Evolutionary conservation across 1,140 invertebrate species (phyloP).

Genomic region (Sarcophaga bullata): DNA sequence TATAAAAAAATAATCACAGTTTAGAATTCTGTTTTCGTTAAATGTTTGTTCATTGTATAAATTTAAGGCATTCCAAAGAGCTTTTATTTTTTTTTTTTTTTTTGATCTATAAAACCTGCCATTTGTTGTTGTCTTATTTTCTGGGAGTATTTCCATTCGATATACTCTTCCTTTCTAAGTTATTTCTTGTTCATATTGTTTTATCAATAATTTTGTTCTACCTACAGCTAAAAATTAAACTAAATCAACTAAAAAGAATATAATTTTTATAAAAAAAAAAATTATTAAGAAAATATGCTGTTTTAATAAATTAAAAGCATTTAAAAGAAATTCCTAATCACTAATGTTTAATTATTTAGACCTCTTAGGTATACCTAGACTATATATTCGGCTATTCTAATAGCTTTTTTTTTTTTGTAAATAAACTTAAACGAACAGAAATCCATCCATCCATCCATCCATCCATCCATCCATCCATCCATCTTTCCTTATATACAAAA

Average conservation of each 20-base stretch:
- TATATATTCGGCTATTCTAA: neutral
- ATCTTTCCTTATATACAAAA: neutral
- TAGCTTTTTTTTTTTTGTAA: neutral
- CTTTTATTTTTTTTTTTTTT: too few species aligned
- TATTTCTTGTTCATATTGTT: neutral
- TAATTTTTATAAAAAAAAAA: neutral
- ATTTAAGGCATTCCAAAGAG: too few species aligned
- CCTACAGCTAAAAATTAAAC: neutral
- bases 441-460: neutral
- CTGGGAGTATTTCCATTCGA: too few species aligned
- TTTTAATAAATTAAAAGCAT: slow-evolving; percentile 36
- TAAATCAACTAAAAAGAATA: neutral
- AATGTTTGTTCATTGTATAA: neutral
- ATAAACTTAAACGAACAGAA: neutral
- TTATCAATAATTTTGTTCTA: neutral
- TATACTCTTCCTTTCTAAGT: neutral
- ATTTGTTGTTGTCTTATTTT: too few species aligned
- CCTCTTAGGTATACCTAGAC: slow-evolving; percentile 27
- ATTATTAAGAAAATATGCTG: slow-evolving; percentile 12
- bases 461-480: neutral
- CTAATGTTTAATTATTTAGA: slow-evolving; percentile 29
- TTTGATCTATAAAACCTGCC: too few species aligned
- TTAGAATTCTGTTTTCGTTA: neutral
- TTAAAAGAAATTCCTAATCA: slow-evolving; percentile 40
- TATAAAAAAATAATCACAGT: neutral